These are phyloP conservation scores for Agonopterix alstromeriana DNA, from an alignment of 2,888 invertebrate species.

Conservation along the genomic window DNA sequence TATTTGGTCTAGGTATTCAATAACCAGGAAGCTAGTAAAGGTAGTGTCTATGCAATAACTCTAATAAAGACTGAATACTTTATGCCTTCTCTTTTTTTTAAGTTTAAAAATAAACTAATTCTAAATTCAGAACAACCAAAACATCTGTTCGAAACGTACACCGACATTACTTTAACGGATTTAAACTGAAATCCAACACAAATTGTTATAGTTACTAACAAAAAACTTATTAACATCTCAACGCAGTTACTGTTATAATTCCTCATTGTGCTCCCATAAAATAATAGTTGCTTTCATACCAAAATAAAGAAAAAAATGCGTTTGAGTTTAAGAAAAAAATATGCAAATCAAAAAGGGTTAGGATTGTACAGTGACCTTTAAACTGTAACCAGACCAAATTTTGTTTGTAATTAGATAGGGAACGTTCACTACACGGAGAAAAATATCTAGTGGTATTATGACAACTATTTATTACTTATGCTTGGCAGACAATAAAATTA, in stretches of 20 bases:
- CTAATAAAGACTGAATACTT: too few relatives aligned
- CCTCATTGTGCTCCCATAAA: slow-evolving; percentile 39
- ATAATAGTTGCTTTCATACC: slow-evolving; percentile 46
- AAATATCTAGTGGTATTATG: too few relatives aligned
- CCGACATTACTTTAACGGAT: slow-evolving; percentile 24
- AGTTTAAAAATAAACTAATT: background rate
- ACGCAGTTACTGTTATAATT: slow-evolving; percentile 53
- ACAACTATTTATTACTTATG: too few relatives aligned
- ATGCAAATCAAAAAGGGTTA: slow-evolving; percentile 38
- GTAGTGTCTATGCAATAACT: too few relatives aligned
- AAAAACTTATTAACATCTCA: slow-evolving; percentile 65
- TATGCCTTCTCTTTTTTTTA: background rate
- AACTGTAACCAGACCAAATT: slow-evolving; percentile 23
- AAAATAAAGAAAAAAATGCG: slow-evolving; percentile 32
- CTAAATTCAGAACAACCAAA: slow-evolving; percentile 7
- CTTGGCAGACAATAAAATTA: too few relatives aligned
- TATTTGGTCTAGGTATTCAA: too few relatives aligned
- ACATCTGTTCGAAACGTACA: slow-evolving; percentile 29
- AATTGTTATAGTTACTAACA: slow-evolving; percentile 19
- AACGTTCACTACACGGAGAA: too few relatives aligned
- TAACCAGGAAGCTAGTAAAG: too few relatives aligned
- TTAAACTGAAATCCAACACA: slow-evolving; percentile 24
- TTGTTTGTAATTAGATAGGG: slow-evolving; percentile 11
- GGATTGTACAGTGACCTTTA: slow-evolving; percentile 17
- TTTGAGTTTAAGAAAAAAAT: slow-evolving; percentile 43